These are phyloP conservation scores for Microcebus tavaratra DNA, from an alignment of 2,113 vertebrate species.

Conservation along the genomic window DNA sequence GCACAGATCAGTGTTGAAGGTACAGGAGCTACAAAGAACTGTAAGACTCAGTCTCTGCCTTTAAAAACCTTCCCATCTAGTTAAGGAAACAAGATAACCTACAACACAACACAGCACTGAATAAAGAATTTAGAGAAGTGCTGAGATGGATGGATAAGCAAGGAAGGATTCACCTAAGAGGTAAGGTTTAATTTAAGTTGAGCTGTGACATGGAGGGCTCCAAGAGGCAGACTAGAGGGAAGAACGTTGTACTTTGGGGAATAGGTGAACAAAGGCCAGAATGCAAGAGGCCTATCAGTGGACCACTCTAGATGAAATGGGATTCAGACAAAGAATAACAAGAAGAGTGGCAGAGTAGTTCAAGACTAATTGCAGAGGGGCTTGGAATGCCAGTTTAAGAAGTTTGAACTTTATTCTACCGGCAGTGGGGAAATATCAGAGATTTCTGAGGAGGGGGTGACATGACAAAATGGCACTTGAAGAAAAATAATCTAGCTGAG, in stretches of 20 bases:
- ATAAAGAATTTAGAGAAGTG: not conserved
- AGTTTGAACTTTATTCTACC: not conserved
- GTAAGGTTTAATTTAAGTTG: slow-evolving; percentile 9
- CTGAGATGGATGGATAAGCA: not conserved
- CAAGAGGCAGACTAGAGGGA: not conserved
- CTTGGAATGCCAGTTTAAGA: slow-evolving; percentile 1
- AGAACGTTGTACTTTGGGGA: not conserved
- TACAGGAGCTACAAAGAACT: not conserved
- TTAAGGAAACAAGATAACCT: slow-evolving; percentile 36
- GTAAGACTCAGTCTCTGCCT: slow-evolving; percentile 8
- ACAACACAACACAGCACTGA: not conserved
- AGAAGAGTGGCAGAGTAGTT: not conserved
- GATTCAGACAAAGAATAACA: not conserved
- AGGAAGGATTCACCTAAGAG: slow-evolving; percentile 32
- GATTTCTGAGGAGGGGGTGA: not conserved
- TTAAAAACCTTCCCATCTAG: not conserved
- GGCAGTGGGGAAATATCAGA: not conserved
- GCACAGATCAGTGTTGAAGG: not conserved
- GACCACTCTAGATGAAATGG: not conserved
- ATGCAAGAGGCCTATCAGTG: not conserved
- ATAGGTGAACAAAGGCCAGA: not conserved
- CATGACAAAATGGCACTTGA: slow-evolving; percentile 5
- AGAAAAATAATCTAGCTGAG: slow-evolving; percentile 36
- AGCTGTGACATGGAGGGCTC: not conserved
- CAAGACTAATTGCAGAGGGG: not conserved